Base-by-base conservation (phyloP, 2,113 vertebrate genomes). In the Pteruthius melanotis region DNA sequence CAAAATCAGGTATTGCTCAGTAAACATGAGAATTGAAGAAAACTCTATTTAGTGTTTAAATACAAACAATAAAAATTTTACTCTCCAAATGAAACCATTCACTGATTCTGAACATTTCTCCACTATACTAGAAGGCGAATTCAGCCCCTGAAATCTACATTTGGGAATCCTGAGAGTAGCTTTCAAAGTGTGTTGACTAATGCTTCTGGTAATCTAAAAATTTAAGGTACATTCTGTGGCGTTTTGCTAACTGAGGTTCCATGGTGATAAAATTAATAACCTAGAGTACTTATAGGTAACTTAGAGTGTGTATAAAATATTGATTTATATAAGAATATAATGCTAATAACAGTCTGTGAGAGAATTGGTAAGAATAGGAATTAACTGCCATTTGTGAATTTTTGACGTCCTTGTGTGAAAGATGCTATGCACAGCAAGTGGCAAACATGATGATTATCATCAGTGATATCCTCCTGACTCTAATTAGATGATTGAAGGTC, bases 401-500 rank as follows among this genome's bases (percentile, higher is more conserved):
- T 95, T 84, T 82, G 7, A 84, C 66, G 72, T 77, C 39, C 17
- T 87, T 87, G 7, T 40, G 59, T 82, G 69, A 91, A 96, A 97
- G 26, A n/a, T 26, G 16, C 40, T 86, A 44, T 59, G 22, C 75
- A 79, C 15, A 83, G 39, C 77, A 91, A 89, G 44, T 92, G 81
- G 91, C 92, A 89, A 90, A 18, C 22, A 61, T 44, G 13, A 61
- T 86, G 49, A 72, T 80, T 81, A 71, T 94, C 79, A 87, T 94
- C 78, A 96, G 60, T 45, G 64, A 40, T 91, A 95, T 65, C 30
- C n/a, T 84, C 83, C 61, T 95, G 63, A 87, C 33, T 47, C n/a
- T 93, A 86, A 97, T 94, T 91, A 96, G 26, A 70, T 87, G 53
- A 89, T 42, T 94, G 74, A 95, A 94, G 93, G 93, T 35, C 49